These are phyloP conservation scores for Pachyuromys duprasi DNA, from an alignment of 2,797 vertebrate species.

Conservation along the genomic window DNA sequence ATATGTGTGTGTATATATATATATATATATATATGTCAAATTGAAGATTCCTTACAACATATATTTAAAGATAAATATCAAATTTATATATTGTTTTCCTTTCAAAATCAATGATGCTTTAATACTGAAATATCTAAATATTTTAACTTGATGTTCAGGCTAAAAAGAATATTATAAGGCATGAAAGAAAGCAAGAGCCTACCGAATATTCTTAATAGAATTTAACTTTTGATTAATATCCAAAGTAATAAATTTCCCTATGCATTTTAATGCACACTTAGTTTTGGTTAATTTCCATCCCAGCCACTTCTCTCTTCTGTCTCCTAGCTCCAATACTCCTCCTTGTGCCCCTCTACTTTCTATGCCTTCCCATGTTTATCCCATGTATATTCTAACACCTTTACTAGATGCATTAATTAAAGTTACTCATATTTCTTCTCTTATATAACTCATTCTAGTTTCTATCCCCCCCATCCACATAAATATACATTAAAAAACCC, in stretches of 20 bases:
- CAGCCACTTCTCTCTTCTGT: neutral
- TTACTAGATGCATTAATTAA: neutral
- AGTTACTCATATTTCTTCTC: neutral
- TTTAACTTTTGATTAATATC: neutral
- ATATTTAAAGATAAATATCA: constrained; percentile 33
- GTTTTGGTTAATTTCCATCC: too few relatives aligned
- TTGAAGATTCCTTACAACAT: constrained; percentile 15
- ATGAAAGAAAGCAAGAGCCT: neutral
- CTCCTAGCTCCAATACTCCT: neutral
- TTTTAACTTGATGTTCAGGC: neutral
- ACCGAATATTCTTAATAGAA: neutral
- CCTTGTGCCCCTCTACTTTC: neutral
- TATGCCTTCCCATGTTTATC: neutral
- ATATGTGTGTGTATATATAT: too few relatives aligned
- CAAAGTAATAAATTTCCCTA: neutral
- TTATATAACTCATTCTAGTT: neutral
- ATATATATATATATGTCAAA: neutral
- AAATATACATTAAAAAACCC: neutral
- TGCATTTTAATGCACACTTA: neutral
- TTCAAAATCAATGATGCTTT: neutral
- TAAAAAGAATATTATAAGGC: neutral
- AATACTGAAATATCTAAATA: neutral
- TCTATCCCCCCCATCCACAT: neutral
- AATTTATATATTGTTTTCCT: neutral
- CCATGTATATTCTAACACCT: neutral